A percentile compares a stretch with the other conserved stretches of the same genome.
Evolutionary conservation across 2,113 vertebrate genomes (phyloP).

Genomic region (Chloropsis hardwickii): DNA sequence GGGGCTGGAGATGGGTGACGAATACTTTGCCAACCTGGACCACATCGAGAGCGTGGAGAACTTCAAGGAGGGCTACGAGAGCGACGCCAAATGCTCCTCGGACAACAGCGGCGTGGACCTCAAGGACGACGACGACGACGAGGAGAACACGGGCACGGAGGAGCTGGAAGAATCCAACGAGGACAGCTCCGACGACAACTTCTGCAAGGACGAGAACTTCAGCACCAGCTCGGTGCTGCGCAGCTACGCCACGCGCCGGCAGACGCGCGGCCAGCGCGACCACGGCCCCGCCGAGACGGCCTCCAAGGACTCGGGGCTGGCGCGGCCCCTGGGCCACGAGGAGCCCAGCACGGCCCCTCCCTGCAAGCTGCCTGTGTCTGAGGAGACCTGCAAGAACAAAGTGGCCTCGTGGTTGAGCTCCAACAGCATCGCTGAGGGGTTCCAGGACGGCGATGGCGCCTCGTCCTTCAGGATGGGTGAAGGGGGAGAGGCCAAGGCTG

Average conservation of each 20-base stretch:
- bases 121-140: conserved; percentile 80
- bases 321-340: conserved; percentile 37
- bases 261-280: conserved; percentile 90
- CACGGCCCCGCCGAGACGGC: conserved; percentile 70
- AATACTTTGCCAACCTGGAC: conserved; percentile 96
- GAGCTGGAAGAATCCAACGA: conserved; percentile 89
- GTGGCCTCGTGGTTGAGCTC: conserved; percentile 94
- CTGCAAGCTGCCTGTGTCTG: conserved; percentile 82
- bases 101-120: conserved; percentile 95
- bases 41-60: conserved; percentile 99
- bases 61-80: conserved; percentile 98
- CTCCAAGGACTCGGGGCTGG: conserved; percentile 81
- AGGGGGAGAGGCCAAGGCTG: conserved; percentile 33
- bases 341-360: background rate
- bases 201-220: conserved; percentile 88
- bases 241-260: conserved; percentile 92
- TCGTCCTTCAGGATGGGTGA: conserved; percentile 65
- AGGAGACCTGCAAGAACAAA: conserved; percentile 93
- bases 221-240: conserved; percentile 89
- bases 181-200: conserved; percentile 94
- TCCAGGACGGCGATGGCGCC: conserved; percentile 61
- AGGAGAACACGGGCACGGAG: conserved; percentile 85
- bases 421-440: conserved; percentile 56
- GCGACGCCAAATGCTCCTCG: conserved; percentile 90
- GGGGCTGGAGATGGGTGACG: conserved; percentile 95